These are phyloP conservation scores for Anhinga rufa DNA, from an alignment of 2,113 vertebrate species.

Conservation along the genomic window DNA sequence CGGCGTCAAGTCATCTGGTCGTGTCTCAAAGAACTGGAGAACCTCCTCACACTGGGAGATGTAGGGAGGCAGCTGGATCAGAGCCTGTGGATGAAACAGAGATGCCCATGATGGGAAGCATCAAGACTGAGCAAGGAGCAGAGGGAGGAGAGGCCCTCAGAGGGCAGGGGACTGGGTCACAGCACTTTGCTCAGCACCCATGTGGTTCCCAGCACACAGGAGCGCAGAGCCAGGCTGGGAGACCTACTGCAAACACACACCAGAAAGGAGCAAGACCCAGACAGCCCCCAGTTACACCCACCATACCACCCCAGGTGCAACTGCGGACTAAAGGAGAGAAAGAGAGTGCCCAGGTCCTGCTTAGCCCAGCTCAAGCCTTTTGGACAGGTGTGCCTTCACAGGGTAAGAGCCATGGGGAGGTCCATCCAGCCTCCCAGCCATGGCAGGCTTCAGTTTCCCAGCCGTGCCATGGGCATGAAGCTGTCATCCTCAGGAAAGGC, in stretches of 20 bases:
- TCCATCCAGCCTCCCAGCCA: background rate
- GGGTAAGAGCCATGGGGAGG: background rate
- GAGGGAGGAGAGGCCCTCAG: background rate
- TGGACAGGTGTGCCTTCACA: background rate
- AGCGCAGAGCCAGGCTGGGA: background rate
- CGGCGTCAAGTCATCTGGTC: conserved; percentile 91
- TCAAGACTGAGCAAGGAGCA: background rate
- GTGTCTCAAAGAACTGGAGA: conserved; percentile 94
- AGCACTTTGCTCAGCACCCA: background rate
- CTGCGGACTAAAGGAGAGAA: background rate
- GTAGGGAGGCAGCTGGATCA: conserved; percentile 95
- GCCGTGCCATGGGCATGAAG: background rate
- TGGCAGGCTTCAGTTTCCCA: background rate
- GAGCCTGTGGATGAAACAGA: conserved; percentile 74
- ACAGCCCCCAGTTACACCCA: background rate
- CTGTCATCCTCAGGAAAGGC: background rate
- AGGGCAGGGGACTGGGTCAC: accelerated
- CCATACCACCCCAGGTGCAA: background rate
- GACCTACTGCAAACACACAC: background rate
- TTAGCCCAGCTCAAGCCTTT: background rate
- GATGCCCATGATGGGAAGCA: background rate
- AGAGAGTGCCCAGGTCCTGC: background rate
- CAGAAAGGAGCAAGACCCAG: background rate
- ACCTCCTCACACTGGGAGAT: conserved; percentile 98
- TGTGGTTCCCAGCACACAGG: accelerated